Conservation (phyloP, 2,888 invertebrate genomes). For the Amorpha juglandis region DNA sequence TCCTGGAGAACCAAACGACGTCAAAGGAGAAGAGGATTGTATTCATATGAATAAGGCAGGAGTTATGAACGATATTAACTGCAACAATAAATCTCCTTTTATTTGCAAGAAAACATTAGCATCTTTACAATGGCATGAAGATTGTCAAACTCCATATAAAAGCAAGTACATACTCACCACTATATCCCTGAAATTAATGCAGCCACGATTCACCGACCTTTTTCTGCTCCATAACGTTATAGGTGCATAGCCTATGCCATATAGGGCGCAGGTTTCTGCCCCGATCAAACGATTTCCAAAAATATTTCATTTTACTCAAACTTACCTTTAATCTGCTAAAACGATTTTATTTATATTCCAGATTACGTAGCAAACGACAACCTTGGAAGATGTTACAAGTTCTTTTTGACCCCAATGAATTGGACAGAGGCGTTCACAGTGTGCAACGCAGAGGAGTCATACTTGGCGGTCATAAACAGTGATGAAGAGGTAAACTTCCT, state of each 20-base stretch:
- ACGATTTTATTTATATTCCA: not conserved
- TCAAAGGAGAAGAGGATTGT: constrained; percentile 55
- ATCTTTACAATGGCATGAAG: constrained; percentile 53
- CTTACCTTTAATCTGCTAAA: not conserved
- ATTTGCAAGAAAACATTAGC: constrained; percentile 58
- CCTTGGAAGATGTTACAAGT: constrained; percentile 64
- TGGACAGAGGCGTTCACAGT: constrained; percentile 63
- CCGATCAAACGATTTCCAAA: no score
- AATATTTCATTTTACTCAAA: no score
- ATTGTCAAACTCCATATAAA: constrained; percentile 50
- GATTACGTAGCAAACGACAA: constrained; percentile 51
- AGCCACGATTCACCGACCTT: no score
- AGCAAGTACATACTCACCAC: not conserved
- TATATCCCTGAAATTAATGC: no score
- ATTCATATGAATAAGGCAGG: constrained; percentile 48
- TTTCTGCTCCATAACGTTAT: no score
- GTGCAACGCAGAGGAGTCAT: constrained; percentile 63
- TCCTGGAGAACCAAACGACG: constrained; percentile 62
- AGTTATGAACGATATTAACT: constrained; percentile 53
- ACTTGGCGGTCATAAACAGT: constrained; percentile 62
- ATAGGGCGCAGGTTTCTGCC: no score
- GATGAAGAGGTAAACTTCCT: constrained; percentile 55
- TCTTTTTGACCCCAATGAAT: constrained; percentile 57
- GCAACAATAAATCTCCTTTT: constrained; percentile 48
- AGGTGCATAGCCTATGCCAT: no score